Evolutionary conservation across 2,113 vertebrate species (phyloP).

Genomic region (Furnarius figulus): DNA sequence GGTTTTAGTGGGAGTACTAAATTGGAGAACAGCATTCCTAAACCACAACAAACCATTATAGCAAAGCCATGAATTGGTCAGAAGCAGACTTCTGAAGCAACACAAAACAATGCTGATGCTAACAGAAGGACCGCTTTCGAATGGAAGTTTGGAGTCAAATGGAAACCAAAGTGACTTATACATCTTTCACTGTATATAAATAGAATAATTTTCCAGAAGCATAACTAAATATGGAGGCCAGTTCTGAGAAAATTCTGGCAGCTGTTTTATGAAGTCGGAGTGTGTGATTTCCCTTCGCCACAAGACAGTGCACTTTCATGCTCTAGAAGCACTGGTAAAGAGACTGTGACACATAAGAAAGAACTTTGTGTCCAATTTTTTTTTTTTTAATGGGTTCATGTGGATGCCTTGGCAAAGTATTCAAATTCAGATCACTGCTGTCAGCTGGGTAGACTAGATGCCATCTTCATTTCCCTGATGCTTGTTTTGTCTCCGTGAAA

Average conservation of each 20-base stretch:
- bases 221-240: not conserved
- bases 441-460: not conserved
- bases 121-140: not conserved
- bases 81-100: not conserved
- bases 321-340: not conserved
- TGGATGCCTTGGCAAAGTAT: not conserved
- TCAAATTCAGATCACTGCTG: not conserved
- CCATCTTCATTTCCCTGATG: not conserved
- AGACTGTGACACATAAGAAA: not conserved
- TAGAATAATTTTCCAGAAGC: not conserved
- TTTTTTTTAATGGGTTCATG: not conserved
- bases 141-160: not conserved
- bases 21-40: not conserved
- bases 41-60: not conserved
- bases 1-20: not conserved
- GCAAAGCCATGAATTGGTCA: not conserved
- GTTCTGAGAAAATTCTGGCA: not conserved
- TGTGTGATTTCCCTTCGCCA: fast-evolving
- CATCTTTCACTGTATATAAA: not conserved
- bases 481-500: constrained; percentile 11
- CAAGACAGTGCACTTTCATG: fast-evolving
- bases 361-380: not conserved
- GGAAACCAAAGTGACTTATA: not conserved
- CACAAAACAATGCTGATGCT: not conserved
- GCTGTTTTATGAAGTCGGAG: not conserved